Evolutionary conservation across 1,140 invertebrate genomes (phyloP).

Genomic region (Oreohelix idahoensis): DNA sequence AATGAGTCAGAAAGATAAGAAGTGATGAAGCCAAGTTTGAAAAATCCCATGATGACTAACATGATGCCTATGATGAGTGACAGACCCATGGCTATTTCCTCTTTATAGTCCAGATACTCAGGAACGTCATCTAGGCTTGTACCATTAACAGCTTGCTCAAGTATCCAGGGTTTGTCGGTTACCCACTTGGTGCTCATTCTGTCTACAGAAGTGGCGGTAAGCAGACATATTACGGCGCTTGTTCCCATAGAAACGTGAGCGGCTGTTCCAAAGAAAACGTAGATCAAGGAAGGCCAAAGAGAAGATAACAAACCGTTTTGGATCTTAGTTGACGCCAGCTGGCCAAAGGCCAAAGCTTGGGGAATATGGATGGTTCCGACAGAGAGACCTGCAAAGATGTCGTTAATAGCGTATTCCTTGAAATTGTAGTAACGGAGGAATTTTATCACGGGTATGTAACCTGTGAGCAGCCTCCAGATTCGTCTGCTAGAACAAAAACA

Average conservation of each 20-base stretch:
- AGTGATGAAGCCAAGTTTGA: conserved; percentile 86
- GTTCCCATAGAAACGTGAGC: conserved; percentile 73
- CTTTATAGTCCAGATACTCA: conserved; percentile 68
- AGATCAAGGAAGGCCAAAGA: conserved; percentile 75
- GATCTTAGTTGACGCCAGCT: conserved; percentile 73
- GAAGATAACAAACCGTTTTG: conserved; percentile 76
- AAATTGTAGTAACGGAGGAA: conserved; percentile 70
- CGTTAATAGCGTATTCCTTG: conserved; percentile 66
- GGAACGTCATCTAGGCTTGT: conserved; percentile 57
- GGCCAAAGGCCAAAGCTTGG: conserved; percentile 75
- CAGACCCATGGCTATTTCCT: conserved; percentile 58
- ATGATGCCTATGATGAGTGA: conserved; percentile 61
- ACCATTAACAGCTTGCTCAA: conserved; percentile 41
- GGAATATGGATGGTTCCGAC: conserved; percentile 75
- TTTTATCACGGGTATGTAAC: conserved; percentile 64
- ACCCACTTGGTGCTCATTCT: conserved; percentile 56
- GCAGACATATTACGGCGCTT: conserved; percentile 70
- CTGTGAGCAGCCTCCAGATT: conserved; percentile 58
- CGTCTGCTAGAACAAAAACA: conserved; percentile 59
- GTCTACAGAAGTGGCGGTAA: conserved; percentile 67
- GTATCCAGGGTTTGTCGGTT: conserved; percentile 34
- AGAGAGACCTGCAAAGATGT: conserved; percentile 74
- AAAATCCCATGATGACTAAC: conserved; percentile 82
- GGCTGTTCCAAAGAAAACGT: conserved; percentile 76
- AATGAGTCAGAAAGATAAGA: conserved; percentile 90